Percentiles rank a stretch among this genome's conserved stretches.
Evolutionary conservation across 2,888 invertebrate species (phyloP).

Genomic region (Agrilus mali): DNA sequence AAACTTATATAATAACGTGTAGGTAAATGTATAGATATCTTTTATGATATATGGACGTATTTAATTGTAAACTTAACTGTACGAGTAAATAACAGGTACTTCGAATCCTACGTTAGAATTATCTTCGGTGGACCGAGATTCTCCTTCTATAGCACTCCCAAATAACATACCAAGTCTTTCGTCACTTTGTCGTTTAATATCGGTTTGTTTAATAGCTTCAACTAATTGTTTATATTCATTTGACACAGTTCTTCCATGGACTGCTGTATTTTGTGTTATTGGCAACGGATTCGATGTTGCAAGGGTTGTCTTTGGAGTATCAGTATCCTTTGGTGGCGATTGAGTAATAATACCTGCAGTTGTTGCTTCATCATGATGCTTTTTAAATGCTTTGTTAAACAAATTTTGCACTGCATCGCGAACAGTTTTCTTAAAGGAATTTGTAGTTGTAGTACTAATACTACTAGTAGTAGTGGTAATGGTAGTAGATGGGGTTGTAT

Average conservation of each 20-base stretch:
- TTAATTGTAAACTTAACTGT: constrained; percentile 20
- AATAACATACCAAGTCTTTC: constrained; percentile 22
- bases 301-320: no score
- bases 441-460: no score
- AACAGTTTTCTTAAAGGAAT: no score
- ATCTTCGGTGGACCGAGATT: constrained; percentile 7
- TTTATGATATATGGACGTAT: constrained; percentile 8
- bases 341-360: no score
- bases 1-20: no score
- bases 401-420: no score
- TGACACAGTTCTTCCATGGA: constrained; percentile 8
- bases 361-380: no score
- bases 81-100: constrained; percentile 24
- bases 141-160: constrained; percentile 10
- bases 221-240: constrained; percentile 23
- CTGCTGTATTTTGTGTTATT: constrained; percentile 1
- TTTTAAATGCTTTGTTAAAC: no score
- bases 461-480: no score
- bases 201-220: constrained; percentile 19
- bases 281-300: not conserved
- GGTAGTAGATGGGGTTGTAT: no score
- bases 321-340: no score
- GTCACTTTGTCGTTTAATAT: constrained; percentile 22
- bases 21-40: no score
- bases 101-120: constrained; percentile 17